A percentile compares a stretch with the other conserved stretches of the same genome.
phyloP scores from a whole-genome alignment of 92 coral and sea anemone genomes.

The Actinernus sp. region DNA sequence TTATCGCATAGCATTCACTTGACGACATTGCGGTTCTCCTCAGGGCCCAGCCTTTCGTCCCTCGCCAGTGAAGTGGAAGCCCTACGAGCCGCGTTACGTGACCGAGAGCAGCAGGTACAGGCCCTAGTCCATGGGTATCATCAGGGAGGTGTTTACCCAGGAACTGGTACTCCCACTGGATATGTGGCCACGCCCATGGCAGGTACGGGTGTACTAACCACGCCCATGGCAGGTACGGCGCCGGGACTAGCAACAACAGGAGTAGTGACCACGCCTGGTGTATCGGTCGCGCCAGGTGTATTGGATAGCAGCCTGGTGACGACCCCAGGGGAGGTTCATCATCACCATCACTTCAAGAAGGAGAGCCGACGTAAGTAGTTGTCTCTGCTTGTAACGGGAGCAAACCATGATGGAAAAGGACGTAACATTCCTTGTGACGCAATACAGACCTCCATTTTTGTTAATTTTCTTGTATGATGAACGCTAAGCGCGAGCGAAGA shows the following conservation, averaged over 20 bases:
- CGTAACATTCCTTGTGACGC: too few relatives aligned
- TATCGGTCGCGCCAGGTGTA: constrained; percentile 14
- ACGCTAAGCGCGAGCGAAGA: too few relatives aligned
- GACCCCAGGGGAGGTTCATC: constrained; percentile 68
- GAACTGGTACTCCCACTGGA: constrained; percentile 4
- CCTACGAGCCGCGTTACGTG: constrained; percentile 72
- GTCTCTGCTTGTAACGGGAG: neutral
- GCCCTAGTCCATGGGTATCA: constrained; percentile 37
- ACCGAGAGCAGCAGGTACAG: constrained; percentile 72
- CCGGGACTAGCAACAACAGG: neutral
- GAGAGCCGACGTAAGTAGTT: constrained; percentile 29
- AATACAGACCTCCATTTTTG: too few relatives aligned
- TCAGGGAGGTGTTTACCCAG: constrained; percentile 19
- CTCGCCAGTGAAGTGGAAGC: constrained; percentile 78
- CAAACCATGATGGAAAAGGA: neutral
- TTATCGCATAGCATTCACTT: too few relatives aligned
- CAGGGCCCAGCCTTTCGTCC: too few relatives aligned
- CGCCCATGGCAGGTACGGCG: constrained; percentile 12
- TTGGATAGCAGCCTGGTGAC: constrained; percentile 26
- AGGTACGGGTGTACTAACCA: neutral
- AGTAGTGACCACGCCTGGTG: constrained; percentile 9
- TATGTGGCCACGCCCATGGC: constrained; percentile 1
- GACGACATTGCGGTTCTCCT: too few relatives aligned
- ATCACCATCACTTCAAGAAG: constrained; percentile 71
- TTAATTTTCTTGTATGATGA: too few relatives aligned